Conservation (phyloP, 1,140 invertebrate species). For the Melipona quadrifasciata region DNA sequence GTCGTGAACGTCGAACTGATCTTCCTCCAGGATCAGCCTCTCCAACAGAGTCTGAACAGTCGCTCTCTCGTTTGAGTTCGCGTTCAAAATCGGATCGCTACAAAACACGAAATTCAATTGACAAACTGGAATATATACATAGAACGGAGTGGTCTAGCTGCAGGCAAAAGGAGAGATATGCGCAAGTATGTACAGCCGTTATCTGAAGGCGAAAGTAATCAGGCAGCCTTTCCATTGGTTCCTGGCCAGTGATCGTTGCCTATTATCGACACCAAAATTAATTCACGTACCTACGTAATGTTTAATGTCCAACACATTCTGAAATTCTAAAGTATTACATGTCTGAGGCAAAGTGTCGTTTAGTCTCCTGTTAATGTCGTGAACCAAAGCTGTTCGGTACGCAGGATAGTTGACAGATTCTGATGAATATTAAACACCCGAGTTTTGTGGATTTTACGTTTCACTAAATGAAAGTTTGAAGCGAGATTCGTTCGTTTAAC, state of each 20-base stretch:
- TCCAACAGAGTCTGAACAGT: slow-evolving; percentile 92
- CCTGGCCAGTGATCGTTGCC: background rate
- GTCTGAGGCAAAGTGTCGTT: background rate
- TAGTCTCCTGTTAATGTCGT: slow-evolving; percentile 13
- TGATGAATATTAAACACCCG: no score
- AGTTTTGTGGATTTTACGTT: background rate
- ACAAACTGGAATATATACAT: background rate
- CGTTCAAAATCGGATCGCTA: slow-evolving; percentile 94
- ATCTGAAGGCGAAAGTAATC: slow-evolving; percentile 54
- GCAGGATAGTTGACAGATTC: background rate
- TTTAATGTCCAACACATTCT: slow-evolving; percentile 29
- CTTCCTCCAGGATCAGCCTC: slow-evolving; percentile 94
- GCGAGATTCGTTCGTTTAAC: background rate
- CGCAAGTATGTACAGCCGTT: slow-evolving; percentile 75
- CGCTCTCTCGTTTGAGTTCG: slow-evolving; percentile 92
- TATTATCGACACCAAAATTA: slow-evolving; percentile 38
- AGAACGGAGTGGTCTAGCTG: slow-evolving; percentile 7
- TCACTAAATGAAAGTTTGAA: background rate
- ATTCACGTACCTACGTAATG: slow-evolving; percentile 32
- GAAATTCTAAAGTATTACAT: slow-evolving; percentile 27
- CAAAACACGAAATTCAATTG: slow-evolving; percentile 60
- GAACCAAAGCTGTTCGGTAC: slow-evolving; percentile 24
- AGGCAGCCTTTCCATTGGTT: slow-evolving; percentile 44
- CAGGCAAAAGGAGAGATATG: slow-evolving; percentile 43
- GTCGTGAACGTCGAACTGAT: slow-evolving; percentile 95